Evolutionary conservation across 2,888 invertebrate species (phyloP).

Genomic region (Xestia sexstrigata): DNA sequence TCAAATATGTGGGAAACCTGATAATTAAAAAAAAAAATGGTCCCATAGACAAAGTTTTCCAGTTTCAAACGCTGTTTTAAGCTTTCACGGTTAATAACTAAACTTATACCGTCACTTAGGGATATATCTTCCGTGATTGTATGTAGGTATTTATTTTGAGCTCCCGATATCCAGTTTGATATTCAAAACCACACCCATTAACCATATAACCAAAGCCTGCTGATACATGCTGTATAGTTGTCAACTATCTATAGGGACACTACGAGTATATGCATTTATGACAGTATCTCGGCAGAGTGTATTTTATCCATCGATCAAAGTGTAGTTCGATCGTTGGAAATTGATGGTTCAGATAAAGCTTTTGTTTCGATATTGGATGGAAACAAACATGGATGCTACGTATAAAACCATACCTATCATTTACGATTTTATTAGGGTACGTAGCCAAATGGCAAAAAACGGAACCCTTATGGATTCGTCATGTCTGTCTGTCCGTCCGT

Average conservation of each 20-base stretch:
- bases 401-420: background rate
- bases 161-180: background rate
- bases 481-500: no score
- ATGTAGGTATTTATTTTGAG: no score
- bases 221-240: background rate
- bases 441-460: no score
- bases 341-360: conserved; percentile 12
- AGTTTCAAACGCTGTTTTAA: background rate
- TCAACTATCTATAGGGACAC: background rate
- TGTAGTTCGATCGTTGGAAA: conserved; percentile 5
- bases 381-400: background rate
- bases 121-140: no score
- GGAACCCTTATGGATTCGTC: no score
- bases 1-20: background rate
- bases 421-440: no score
- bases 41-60: background rate
- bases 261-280: conserved; percentile 12
- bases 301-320: conserved; percentile 40
- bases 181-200: background rate
- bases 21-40: background rate
- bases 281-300: background rate
- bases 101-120: no score
- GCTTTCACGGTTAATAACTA: no score
- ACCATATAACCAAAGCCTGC: background rate
- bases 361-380: conserved; percentile 9